A percentile compares a stretch with the other conserved stretches of the same genome.
Conservation (phyloP, 2,797 vertebrate species). For the Sternarchorhynchus goeldii region DNA sequence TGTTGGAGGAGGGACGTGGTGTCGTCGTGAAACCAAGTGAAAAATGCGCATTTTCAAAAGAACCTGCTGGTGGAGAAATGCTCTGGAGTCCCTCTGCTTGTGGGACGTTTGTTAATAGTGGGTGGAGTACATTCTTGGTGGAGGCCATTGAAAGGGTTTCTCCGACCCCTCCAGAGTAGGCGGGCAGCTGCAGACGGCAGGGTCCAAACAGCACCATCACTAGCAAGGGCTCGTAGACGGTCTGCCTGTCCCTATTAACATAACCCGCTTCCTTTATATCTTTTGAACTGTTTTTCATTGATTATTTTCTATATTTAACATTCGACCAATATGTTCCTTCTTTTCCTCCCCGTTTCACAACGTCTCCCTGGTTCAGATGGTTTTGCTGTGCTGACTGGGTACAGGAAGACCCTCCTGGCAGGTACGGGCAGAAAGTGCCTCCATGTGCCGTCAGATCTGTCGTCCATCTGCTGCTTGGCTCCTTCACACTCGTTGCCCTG, state of each 20-base stretch:
- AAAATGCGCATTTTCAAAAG: not conserved
- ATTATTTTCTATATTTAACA: not conserved
- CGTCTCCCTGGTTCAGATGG: slow-evolving; percentile 69
- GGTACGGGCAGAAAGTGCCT: slow-evolving; percentile 73
- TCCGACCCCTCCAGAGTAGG: not conserved
- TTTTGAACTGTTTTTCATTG: slow-evolving; percentile 7
- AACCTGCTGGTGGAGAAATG: not conserved
- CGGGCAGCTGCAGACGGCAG: too few species aligned
- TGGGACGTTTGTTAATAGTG: not conserved
- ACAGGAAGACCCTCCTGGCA: slow-evolving; percentile 73
- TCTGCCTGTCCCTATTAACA: not conserved
- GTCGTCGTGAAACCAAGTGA: not conserved
- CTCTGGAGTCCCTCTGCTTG: not conserved
- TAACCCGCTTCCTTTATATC: not conserved
- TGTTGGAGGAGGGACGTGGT: not conserved
- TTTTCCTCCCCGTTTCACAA: slow-evolving; percentile 16
- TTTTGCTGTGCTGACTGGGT: slow-evolving; percentile 72
- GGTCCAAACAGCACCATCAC: too few species aligned
- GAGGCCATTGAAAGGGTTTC: too few species aligned
- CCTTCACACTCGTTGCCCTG: not conserved
- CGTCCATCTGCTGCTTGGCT: slow-evolving; percentile 57
- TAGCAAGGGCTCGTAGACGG: too few species aligned
- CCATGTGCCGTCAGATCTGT: slow-evolving; percentile 61
- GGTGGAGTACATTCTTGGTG: not conserved
- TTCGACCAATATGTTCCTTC: slow-evolving; percentile 1